These are phyloP conservation scores for Drosophila paulistorum DNA, from an alignment of 1,140 invertebrate genomes.

Conservation along the genomic window DNA sequence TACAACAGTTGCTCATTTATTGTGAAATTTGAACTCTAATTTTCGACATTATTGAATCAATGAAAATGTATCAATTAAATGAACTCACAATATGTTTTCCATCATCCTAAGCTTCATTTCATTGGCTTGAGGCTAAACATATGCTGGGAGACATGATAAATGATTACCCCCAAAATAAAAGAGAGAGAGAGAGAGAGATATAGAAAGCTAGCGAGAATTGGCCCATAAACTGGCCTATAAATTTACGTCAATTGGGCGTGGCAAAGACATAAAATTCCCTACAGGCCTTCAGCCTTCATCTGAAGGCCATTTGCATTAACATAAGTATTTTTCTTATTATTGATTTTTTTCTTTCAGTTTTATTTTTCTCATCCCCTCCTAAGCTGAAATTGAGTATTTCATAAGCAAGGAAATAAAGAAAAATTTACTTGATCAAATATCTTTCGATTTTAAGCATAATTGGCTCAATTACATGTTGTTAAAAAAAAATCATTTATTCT, in stretches of 20 bases:
- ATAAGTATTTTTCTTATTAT: slow-evolving; percentile 59
- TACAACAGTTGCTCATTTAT: not conserved
- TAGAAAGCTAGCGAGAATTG: not conserved
- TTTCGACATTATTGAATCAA: not conserved
- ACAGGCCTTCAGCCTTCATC: slow-evolving; percentile 34
- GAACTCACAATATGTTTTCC: slow-evolving; percentile 27
- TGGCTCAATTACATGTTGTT: no score
- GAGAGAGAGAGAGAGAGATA: not conserved
- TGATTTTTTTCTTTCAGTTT: slow-evolving; percentile 54
- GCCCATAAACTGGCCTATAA: slow-evolving; percentile 56
- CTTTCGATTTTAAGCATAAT: no score
- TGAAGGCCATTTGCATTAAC: slow-evolving; percentile 32
- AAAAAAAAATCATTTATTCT: no score
- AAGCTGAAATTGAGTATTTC: not conserved
- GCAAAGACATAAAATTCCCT: slow-evolving; percentile 54
- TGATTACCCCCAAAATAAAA: slow-evolving; percentile 54
- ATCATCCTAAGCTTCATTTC: slow-evolving; percentile 42
- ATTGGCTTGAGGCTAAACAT: slow-evolving; percentile 64
- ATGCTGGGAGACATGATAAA: slow-evolving; percentile 65
- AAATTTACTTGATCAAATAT: not conserved
- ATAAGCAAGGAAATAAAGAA: slow-evolving; percentile 17
- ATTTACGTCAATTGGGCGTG: slow-evolving; percentile 31
- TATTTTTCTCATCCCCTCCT: not conserved
- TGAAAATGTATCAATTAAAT: slow-evolving; percentile 11
- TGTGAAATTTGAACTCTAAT: not conserved